Conservation (phyloP, 2,888 invertebrate species). For the Galerucella nymphaeae region DNA sequence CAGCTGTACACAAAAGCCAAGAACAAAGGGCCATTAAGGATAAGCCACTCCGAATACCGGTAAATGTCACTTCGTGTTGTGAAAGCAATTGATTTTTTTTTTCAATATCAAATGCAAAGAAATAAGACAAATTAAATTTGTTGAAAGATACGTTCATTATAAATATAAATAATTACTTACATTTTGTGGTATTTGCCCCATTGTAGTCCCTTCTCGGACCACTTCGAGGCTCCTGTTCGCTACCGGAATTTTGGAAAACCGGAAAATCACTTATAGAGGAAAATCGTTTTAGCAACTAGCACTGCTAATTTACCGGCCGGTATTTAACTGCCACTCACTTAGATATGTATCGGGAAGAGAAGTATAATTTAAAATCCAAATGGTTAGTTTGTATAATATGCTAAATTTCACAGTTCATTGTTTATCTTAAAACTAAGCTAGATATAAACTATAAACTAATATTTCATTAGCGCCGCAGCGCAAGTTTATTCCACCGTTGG, state of each 20-base stretch:
- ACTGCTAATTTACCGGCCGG: constrained; percentile 25
- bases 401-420: constrained; percentile 5
- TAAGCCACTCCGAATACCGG: constrained; percentile 20
- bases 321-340: constrained; percentile 22
- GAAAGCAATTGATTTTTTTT: background rate
- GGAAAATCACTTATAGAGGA: constrained; percentile 20
- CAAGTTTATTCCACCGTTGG: constrained; percentile 19
- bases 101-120: background rate
- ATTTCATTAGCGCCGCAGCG: constrained; percentile 28
- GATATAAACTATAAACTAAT: constrained; percentile 33
- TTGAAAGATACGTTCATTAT: constrained; percentile 1
- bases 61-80: constrained; percentile 11
- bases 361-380: background rate
- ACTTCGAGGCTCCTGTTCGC: constrained; percentile 63
- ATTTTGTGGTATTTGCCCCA: constrained; percentile 65
- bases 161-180: constrained; percentile 56
- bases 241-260: constrained; percentile 64
- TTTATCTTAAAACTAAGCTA: constrained; percentile 10
- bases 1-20: constrained; percentile 29
- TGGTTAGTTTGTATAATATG: background rate
- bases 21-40: constrained; percentile 37
- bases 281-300: background rate
- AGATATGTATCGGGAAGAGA: constrained; percentile 20
- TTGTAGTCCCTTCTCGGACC: constrained; percentile 63
- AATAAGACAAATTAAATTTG: background rate